Base-by-base conservation (phyloP, 1,140 invertebrate species). In the Leptonema lineaticorne region DNA sequence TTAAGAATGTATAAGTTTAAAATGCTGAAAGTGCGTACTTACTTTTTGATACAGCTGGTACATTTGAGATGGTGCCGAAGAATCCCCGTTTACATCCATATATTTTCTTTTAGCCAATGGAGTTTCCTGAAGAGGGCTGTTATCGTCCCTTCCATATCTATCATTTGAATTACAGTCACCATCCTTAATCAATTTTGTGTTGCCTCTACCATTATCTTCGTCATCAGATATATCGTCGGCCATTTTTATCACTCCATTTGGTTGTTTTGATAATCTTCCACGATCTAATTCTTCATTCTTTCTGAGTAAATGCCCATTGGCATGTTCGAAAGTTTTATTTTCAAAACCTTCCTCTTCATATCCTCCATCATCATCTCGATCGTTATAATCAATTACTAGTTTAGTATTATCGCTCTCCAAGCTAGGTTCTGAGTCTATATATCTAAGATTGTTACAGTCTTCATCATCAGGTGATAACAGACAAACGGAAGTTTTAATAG, bases 251-350 rank as follows among this genome's bases (percentile, higher is more conserved):
- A 45, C 9, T 73, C 74, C 63, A n/a, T 66, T 57, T 3, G 26
- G 48, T 9, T 33, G 56, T 41, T 37, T 53, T 75, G 78, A 26
- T 8, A 20, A 18, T n/a, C 57, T 27, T 1, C 1, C 11, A 22
- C 11, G 45, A 45, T 62, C 59, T n/a, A 16, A 1, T 8, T 62
- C 59, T 0, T 62, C 79, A 78, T n/a, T 74, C 76, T 60, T 76
- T 56, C 79, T 80, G 64, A 82, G 79, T 46, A 82, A 67, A 41
- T 76, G 81, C 2, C 59, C 62, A 68, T 83, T 83, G 62, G 81
- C 80, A 67, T 83, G 81, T 69, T 83, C 81, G 70, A 83, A 83
- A 0, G 81, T 83, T 67, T 83, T 82, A 62, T 83, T 83, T 50
- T 83, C 81, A 69, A 83, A 83, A 6, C 81, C 81, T 0, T 80